phyloP scores from a whole-genome alignment of 2,797 vertebrate species.

The Chelon auratus region DNA sequence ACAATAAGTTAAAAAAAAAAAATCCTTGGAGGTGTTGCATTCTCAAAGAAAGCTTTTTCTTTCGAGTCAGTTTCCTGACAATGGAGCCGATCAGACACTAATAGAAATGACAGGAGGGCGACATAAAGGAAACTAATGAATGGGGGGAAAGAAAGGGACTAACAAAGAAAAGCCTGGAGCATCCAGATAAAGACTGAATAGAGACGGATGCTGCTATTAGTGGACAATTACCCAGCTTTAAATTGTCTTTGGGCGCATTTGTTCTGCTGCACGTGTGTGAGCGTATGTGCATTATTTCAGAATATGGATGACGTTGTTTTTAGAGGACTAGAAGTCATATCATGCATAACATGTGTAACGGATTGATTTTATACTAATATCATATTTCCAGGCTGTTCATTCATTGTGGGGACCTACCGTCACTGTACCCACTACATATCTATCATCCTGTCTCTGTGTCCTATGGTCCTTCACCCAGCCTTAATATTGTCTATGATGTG shows the following conservation, averaged over 20 bases:
- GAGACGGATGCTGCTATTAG: slow-evolving; percentile 53
- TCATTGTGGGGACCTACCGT: neutral
- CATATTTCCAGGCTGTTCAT: slow-evolving; percentile 2
- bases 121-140: slow-evolving; percentile 59
- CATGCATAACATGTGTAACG: neutral
- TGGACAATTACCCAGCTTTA: slow-evolving; percentile 46
- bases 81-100: slow-evolving; percentile 45
- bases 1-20: slow-evolving; percentile 12
- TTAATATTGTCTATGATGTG: slow-evolving; percentile 18
- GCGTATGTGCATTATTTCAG: neutral
- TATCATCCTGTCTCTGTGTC: slow-evolving; percentile 4
- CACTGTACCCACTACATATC: no score
- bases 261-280: slow-evolving; percentile 10
- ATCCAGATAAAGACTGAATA: slow-evolving; percentile 50
- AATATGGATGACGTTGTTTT: neutral
- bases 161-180: slow-evolving; percentile 39
- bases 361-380: neutral
- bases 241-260: slow-evolving; percentile 19
- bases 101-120: slow-evolving; percentile 32
- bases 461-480: slow-evolving; percentile 8
- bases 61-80: slow-evolving; percentile 41
- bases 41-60: slow-evolving; percentile 29
- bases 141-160: slow-evolving; percentile 5
- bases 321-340: no score
- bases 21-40: slow-evolving; percentile 16